Conservation (phyloP, 2,888 invertebrate species). For the Alloplasta piceator region DNA sequence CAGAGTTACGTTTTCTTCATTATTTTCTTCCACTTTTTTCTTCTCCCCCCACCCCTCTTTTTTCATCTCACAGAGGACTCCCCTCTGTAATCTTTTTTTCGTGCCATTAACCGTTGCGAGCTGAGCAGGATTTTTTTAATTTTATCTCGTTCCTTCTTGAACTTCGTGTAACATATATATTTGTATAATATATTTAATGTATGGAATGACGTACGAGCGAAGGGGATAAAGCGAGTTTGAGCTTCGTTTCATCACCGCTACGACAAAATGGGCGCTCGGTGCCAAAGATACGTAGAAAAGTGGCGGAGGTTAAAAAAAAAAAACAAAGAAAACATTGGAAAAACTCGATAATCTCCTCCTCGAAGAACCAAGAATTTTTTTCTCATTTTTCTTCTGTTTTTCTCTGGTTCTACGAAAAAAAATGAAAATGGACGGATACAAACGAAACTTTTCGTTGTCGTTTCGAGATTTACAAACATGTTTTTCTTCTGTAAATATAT, state of each 20-base stretch:
- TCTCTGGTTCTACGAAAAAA: not conserved
- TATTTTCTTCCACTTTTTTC: not conserved
- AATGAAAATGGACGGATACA: not conserved
- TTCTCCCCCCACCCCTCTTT: constrained; percentile 4
- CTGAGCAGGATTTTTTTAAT: not conserved
- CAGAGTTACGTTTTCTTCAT: too few relatives aligned
- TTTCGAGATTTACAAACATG: constrained; percentile 8
- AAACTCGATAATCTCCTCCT: not conserved
- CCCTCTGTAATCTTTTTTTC: constrained; percentile 8
- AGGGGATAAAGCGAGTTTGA: not conserved
- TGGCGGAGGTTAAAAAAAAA: not conserved
- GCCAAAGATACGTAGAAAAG: constrained; percentile 53
- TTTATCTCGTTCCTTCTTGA: constrained; percentile 2
- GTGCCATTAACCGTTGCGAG: constrained; percentile 55
- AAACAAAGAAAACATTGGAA: constrained; percentile 16
- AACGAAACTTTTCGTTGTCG: constrained; percentile 8
- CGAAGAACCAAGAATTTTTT: not conserved
- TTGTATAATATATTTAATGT: constrained; percentile 10
- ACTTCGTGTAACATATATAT: constrained; percentile 53
- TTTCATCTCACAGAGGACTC: constrained; percentile 12
- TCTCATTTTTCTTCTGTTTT: not conserved
- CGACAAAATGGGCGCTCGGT: constrained; percentile 55
- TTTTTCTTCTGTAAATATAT: constrained; percentile 37
- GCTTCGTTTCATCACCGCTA: constrained; percentile 8
- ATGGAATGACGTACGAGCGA: constrained; percentile 9